Evolutionary conservation across 2,113 vertebrate genomes (phyloP).

Genomic region (Polyodon spathula): DNA sequence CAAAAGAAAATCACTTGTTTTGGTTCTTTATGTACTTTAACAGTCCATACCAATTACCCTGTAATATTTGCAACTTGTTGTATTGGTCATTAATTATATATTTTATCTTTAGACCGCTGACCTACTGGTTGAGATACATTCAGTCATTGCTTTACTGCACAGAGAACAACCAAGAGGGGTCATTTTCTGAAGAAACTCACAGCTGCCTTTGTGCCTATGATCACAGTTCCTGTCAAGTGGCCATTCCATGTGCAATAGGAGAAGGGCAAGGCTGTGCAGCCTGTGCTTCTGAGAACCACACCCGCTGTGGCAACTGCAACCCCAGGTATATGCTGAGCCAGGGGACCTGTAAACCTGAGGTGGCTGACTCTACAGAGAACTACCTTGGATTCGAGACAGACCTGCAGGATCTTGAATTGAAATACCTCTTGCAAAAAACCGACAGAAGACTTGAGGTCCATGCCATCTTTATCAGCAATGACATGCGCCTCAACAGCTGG

Average conservation of each 20-base stretch:
- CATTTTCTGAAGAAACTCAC: slow-evolving; percentile 85
- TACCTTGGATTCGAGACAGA: slow-evolving; percentile 93
- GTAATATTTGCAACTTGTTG: slow-evolving; percentile 7
- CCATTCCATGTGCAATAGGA: slow-evolving; percentile 72
- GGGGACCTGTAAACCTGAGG: slow-evolving; percentile 79
- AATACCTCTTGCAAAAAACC: slow-evolving; percentile 77
- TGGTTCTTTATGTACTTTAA: too few species aligned
- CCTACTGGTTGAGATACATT: slow-evolving; percentile 83
- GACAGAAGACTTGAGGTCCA: slow-evolving; percentile 88
- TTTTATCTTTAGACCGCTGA: slow-evolving; percentile 60
- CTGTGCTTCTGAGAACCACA: slow-evolving; percentile 82
- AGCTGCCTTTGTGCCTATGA: slow-evolving; percentile 81
- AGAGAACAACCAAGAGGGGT: slow-evolving; percentile 85
- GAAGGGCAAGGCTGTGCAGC: slow-evolving; percentile 66
- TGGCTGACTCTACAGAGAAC: slow-evolving; percentile 89
- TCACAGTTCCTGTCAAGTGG: slow-evolving; percentile 70
- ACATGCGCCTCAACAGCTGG: slow-evolving; percentile 97
- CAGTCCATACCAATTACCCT: too few species aligned
- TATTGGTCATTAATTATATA: slow-evolving; percentile 8
- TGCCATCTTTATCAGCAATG: slow-evolving; percentile 95
- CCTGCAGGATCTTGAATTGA: slow-evolving; percentile 88
- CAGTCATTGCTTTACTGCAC: slow-evolving; percentile 94
- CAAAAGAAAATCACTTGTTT: too few species aligned
- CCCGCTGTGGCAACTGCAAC: slow-evolving; percentile 87
- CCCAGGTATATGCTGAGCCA: slow-evolving; percentile 76